phyloP scores from a whole-genome alignment of 2,888 invertebrate species.

The Zootermopsis nevadensis region DNA sequence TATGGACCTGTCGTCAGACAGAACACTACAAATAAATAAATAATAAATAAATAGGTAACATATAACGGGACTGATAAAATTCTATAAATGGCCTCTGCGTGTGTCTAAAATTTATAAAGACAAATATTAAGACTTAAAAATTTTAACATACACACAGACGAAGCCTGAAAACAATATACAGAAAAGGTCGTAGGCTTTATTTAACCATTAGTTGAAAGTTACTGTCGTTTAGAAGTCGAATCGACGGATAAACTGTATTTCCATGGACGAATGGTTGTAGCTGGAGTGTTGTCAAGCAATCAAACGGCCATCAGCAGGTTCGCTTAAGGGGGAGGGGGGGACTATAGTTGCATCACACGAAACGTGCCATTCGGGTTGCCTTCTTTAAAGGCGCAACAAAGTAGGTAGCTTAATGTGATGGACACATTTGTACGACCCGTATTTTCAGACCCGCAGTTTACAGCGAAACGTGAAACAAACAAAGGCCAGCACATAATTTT shows the following conservation, averaged over 20 bases:
- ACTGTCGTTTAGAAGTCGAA: neutral
- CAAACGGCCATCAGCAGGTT: neutral
- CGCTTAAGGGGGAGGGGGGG: too few relatives aligned
- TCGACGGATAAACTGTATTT: neutral
- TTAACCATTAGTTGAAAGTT: neutral
- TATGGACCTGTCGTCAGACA: too few relatives aligned
- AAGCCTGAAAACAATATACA: too few relatives aligned
- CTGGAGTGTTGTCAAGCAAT: neutral
- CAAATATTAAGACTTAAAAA: too few relatives aligned
- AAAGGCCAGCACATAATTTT: neutral
- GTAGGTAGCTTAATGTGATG: slow-evolving; percentile 10
- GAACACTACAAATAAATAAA: too few relatives aligned
- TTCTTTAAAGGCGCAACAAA: slow-evolving; percentile 1
- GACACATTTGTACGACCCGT: neutral
- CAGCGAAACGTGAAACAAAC: neutral
- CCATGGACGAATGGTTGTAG: neutral
- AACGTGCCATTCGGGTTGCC: slow-evolving; percentile 8
- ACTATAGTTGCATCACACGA: neutral
- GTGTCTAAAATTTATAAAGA: too few relatives aligned
- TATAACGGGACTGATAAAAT: too few relatives aligned
- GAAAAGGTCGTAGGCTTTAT: neutral
- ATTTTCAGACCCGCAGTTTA: neutral
- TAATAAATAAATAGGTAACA: too few relatives aligned
- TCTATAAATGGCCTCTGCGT: too few relatives aligned
- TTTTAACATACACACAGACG: too few relatives aligned